phyloP scores from a whole-genome alignment of 2,888 invertebrate genomes.

The Drosophila fungiperda region DNA sequence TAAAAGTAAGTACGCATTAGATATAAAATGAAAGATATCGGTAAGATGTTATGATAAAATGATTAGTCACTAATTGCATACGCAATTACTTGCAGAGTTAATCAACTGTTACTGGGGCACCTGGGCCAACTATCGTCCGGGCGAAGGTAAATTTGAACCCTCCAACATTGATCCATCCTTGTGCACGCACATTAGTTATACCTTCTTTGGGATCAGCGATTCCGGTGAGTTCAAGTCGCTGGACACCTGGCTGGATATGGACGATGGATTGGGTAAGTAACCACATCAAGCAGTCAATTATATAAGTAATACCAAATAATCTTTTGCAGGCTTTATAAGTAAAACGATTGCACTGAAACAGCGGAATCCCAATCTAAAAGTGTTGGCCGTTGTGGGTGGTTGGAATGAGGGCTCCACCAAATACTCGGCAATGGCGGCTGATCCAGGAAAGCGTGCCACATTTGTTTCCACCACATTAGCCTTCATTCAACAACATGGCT shows the following conservation, averaged over 20 bases:
- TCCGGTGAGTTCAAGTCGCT: constrained; percentile 60
- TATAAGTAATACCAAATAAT: background rate
- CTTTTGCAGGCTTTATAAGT: constrained; percentile 52
- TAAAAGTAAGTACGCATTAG: constrained; percentile 49
- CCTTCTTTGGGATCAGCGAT: constrained; percentile 73
- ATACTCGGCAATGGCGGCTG: constrained; percentile 93
- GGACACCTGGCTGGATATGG: constrained; percentile 72
- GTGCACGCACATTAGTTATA: constrained; percentile 76
- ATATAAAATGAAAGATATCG: background rate
- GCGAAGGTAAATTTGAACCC: constrained; percentile 68
- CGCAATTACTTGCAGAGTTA: constrained; percentile 50
- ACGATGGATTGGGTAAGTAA: constrained; percentile 66
- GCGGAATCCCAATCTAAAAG: constrained; percentile 86
- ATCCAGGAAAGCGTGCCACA: constrained; percentile 88
- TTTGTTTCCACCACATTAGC: constrained; percentile 91
- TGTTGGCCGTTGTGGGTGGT: constrained; percentile 94
- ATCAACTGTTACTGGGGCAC: constrained; percentile 78
- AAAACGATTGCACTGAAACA: constrained; percentile 67
- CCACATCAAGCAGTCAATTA: background rate
- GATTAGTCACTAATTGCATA: background rate
- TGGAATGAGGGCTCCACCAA: constrained; percentile 97
- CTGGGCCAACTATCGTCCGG: constrained; percentile 76
- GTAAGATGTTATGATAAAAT: background rate
- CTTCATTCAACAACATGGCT: constrained; percentile 91
- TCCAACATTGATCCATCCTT: constrained; percentile 66